phyloP scores from a whole-genome alignment of 2,113 vertebrate genomes.

The Todiramphus chloris region DNA sequence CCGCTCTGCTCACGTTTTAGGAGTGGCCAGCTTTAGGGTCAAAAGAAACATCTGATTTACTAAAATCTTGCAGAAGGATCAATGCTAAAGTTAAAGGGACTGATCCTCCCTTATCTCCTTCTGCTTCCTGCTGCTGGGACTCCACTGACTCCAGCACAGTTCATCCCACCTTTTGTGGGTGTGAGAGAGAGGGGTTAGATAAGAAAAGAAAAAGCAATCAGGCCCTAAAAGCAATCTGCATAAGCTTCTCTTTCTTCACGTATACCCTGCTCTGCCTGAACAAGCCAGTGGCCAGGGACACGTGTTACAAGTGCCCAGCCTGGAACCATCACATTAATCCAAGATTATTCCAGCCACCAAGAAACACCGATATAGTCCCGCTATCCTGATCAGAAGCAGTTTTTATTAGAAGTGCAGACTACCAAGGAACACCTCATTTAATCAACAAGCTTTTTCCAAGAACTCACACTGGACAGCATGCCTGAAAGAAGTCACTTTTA shows the following conservation, averaged over 20 bases:
- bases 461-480: background rate
- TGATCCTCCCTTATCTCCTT: background rate
- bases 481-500: background rate
- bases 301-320: background rate
- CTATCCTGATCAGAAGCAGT: background rate
- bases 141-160: background rate
- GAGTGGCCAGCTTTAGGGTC: conserved; percentile 15
- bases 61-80: background rate
- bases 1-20: conserved; percentile 26
- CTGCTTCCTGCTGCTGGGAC: background rate
- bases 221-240: background rate
- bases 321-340: background rate
- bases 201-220: background rate
- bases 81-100: background rate
- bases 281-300: background rate
- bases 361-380: background rate
- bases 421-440: background rate
- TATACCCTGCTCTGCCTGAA: background rate
- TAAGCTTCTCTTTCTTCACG: background rate
- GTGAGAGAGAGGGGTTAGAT: background rate
- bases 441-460: background rate
- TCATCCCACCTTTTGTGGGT: background rate
- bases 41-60: conserved; percentile 48
- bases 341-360: conserved; percentile 7
- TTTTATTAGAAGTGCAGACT: background rate